Conservation (phyloP, 1,140 invertebrate genomes). For the Dryas iulia region DNA sequence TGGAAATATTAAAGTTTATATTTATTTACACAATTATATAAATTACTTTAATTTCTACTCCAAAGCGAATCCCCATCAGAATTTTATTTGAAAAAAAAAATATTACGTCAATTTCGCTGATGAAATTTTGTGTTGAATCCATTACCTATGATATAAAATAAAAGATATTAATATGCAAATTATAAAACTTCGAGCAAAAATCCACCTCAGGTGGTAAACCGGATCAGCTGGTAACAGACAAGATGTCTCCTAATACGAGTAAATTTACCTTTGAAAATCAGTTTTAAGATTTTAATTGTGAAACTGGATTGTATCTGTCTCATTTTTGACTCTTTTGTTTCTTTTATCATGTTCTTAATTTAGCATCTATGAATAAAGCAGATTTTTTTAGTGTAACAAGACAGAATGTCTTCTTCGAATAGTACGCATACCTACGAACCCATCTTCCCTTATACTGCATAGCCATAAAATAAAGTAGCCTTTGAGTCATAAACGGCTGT, state of each 20-base stretch:
- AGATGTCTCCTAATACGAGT: conserved; percentile 56
- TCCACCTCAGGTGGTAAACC: conserved; percentile 73
- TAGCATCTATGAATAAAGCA: background rate
- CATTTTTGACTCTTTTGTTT: background rate
- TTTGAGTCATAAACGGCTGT: conserved; percentile 64
- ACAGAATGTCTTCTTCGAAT: background rate
- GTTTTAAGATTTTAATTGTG: conserved; percentile 13
- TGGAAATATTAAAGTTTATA: background rate
- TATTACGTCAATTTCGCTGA: conserved; percentile 17
- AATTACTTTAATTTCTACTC: background rate
- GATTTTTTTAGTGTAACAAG: background rate
- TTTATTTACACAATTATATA: background rate
- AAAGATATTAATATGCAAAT: conserved; percentile 74
- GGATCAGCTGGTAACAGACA: conserved; percentile 69
- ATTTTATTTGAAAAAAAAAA: conserved; percentile 10
- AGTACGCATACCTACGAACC: conserved; percentile 22
- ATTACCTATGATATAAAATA: conserved; percentile 50
- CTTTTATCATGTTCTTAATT: background rate
- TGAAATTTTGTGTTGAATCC: conserved; percentile 32
- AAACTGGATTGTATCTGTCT: conserved; percentile 1
- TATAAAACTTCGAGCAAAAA: conserved; percentile 50
- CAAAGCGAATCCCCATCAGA: background rate
- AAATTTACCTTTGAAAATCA: conserved; percentile 26
- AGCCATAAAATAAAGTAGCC: conserved; percentile 58
- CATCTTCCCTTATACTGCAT: conserved; percentile 37